A percentile compares a stretch with the other conserved stretches of the same genome.
Evolutionary conservation across 2,797 vertebrate genomes (phyloP).

Genomic region (Acanthornis magna): DNA sequence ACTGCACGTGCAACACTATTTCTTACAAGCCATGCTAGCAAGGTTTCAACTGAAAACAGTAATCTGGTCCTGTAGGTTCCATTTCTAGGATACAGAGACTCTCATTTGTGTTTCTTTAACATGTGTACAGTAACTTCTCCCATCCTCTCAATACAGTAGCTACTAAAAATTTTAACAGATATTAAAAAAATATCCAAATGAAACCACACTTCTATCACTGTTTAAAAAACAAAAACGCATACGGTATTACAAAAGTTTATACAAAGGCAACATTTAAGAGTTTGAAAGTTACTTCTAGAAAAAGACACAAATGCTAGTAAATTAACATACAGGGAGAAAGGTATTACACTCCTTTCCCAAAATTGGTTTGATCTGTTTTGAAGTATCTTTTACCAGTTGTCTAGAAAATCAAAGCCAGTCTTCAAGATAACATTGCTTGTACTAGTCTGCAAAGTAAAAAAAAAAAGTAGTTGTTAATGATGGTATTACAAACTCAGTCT

Average conservation of each 20-base stretch:
- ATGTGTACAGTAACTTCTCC: neutral
- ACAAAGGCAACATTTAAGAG: slow-evolving; percentile 71
- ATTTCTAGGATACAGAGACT: neutral
- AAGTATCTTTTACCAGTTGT: slow-evolving; percentile 90
- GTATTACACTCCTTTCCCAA: neutral
- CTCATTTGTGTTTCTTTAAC: neutral
- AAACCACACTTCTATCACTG: slow-evolving; percentile 68
- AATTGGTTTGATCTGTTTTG: neutral
- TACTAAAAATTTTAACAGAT: slow-evolving; percentile 37
- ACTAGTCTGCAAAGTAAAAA: slow-evolving; percentile 79
- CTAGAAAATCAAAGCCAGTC: slow-evolving; percentile 98
- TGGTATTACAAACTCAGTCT: neutral
- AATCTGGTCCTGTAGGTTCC: neutral
- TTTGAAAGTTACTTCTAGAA: slow-evolving; percentile 69
- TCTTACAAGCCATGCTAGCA: neutral
- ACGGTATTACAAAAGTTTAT: slow-evolving; percentile 70
- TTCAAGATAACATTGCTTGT: slow-evolving; percentile 90
- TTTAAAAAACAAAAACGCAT: slow-evolving; percentile 60
- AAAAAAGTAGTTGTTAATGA: neutral
- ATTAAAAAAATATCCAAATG: slow-evolving; percentile 64
- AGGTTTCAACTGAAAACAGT: neutral
- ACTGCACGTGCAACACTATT: neutral
- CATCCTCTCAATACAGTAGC: slow-evolving; percentile 5
- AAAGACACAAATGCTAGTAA: slow-evolving; percentile 59
- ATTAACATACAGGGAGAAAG: slow-evolving; percentile 37